These are phyloP conservation scores for Rotaria socialis DNA, from an alignment of 2,888 invertebrate genomes.

Conservation along the genomic window DNA sequence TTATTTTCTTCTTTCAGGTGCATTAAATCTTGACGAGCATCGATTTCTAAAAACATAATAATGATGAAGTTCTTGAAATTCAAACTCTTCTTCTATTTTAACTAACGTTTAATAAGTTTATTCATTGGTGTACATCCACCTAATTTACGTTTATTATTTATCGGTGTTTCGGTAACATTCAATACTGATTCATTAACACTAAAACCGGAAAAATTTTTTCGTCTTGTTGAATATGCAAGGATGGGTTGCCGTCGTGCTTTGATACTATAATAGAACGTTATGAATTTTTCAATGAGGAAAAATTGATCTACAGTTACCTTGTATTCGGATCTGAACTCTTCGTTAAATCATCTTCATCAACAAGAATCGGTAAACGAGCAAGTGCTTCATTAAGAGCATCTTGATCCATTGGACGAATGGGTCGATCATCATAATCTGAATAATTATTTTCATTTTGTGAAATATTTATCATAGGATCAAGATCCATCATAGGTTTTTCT, in stretches of 20 bases:
- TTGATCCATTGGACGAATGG: constrained; percentile 5
- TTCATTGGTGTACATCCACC: neutral
- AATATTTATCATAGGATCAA: neutral
- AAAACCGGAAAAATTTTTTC: neutral
- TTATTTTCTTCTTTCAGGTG: neutral
- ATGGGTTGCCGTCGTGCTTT: neutral
- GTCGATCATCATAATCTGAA: constrained; percentile 21
- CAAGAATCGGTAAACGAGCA: neutral
- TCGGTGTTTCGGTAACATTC: neutral
- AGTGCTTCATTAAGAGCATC: constrained; percentile 15
- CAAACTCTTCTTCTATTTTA: neutral
- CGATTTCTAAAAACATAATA: neutral
- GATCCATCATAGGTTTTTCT: neutral
- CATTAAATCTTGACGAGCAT: neutral
- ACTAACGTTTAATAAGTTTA: neutral
- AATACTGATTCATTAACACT: neutral
- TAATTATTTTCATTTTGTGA: neutral
- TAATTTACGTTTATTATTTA: neutral
- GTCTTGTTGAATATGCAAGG: neutral
- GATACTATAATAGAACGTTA: neutral
- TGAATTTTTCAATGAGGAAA: neutral
- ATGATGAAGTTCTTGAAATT: too few species aligned
- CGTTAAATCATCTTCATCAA: neutral
- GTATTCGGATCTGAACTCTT: neutral
- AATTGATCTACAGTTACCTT: neutral